Evolutionary conservation across 2,113 vertebrate genomes (phyloP).

Genomic region (Cheilinus undulatus): DNA sequence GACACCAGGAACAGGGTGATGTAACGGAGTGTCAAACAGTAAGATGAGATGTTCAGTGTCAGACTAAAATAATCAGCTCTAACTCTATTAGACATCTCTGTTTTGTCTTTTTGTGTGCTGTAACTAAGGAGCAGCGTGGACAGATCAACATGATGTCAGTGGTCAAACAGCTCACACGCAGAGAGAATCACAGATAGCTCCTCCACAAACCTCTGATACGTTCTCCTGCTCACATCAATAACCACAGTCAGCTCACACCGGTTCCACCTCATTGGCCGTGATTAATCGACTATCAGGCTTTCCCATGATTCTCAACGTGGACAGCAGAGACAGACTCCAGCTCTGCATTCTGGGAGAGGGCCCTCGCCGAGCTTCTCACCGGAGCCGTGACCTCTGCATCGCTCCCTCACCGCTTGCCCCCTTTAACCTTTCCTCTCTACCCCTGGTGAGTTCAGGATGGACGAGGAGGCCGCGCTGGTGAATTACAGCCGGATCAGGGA

Average conservation of each 20-base stretch:
- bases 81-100: slow-evolving; percentile 11
- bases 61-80: slow-evolving; percentile 28
- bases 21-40: slow-evolving; percentile 11
- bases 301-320: slow-evolving; percentile 79
- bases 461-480: slow-evolving; percentile 29
- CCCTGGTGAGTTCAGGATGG: slow-evolving; percentile 41
- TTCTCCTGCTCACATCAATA: slow-evolving; percentile 61
- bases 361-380: slow-evolving; percentile 59
- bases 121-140: slow-evolving; percentile 11
- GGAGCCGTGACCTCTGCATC: slow-evolving; percentile 58
- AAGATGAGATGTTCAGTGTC: slow-evolving; percentile 25
- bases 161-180: slow-evolving; percentile 30
- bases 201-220: neutral
- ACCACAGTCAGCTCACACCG: slow-evolving; percentile 39
- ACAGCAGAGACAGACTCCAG: slow-evolving; percentile 69
- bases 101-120: neutral
- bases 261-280: slow-evolving; percentile 83
- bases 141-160: slow-evolving; percentile 34
- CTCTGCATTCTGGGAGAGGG: slow-evolving; percentile 70
- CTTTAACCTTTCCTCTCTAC: slow-evolving; percentile 68
- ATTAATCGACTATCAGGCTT: slow-evolving; percentile 79
- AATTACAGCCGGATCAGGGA: slow-evolving; percentile 58
- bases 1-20: slow-evolving; percentile 19
- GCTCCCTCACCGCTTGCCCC: slow-evolving; percentile 39
- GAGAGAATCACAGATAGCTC: slow-evolving; percentile 39